phyloP scores from a whole-genome alignment of 2,888 invertebrate genomes.

The Eubasilissa splendida region DNA sequence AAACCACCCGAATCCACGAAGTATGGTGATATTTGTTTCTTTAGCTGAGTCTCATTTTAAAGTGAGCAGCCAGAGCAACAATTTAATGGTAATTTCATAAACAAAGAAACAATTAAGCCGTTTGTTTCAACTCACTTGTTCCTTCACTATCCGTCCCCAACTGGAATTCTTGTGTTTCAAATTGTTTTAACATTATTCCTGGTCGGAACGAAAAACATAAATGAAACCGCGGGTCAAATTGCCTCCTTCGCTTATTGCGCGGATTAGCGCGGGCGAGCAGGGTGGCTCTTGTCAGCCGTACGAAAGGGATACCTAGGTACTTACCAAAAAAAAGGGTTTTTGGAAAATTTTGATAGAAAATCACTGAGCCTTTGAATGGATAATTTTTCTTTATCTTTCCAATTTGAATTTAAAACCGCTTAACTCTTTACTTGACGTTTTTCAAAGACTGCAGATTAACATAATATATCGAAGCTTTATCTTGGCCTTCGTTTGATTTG shows the following conservation, averaged over 20 bases:
- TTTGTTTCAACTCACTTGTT: background rate
- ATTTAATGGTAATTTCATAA: constrained; percentile 6
- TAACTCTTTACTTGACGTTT: constrained; percentile 8
- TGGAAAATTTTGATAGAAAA: background rate
- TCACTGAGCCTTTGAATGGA: background rate
- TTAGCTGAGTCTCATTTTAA: background rate
- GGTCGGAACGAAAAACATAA: constrained; percentile 15
- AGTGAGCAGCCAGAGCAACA: background rate
- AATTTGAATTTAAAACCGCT: constrained; percentile 24
- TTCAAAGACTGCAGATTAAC: constrained; percentile 1
- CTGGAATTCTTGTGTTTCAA: background rate
- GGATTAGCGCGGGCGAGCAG: constrained; percentile 4
- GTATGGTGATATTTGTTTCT: background rate
- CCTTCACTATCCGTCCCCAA: background rate
- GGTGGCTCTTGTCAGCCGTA: background rate
- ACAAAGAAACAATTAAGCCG: constrained; percentile 6
- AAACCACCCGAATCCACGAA: background rate
- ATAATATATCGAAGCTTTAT: background rate
- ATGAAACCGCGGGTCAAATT: constrained; percentile 4
- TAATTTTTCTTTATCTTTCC: background rate
- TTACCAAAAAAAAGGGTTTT: background rate
- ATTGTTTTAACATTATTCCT: constrained; percentile 1
- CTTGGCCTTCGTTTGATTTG: constrained; percentile 7
- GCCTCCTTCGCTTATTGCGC: background rate
- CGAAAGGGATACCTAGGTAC: background rate